These are phyloP conservation scores for Diuraphis noxia DNA, from an alignment of 1,140 invertebrate species.

Conservation along the genomic window DNA sequence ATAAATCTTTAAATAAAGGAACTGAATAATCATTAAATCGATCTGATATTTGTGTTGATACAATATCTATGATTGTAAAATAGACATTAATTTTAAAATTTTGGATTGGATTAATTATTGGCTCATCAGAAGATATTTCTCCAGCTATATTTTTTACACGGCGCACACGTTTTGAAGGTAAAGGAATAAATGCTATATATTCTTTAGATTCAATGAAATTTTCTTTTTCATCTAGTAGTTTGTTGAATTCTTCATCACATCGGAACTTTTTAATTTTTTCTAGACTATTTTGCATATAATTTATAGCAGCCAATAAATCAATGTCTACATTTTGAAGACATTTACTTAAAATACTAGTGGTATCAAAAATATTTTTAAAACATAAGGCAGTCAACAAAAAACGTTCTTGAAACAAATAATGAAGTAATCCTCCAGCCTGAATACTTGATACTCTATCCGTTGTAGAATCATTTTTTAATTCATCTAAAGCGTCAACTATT, in stretches of 20 bases:
- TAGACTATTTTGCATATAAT: background rate
- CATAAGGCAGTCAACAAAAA: too few species aligned
- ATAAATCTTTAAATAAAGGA: background rate
- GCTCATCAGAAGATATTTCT: background rate
- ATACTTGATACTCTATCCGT: background rate
- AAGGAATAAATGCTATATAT: background rate
- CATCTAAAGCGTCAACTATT: too few species aligned
- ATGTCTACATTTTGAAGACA: background rate
- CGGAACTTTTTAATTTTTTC: background rate
- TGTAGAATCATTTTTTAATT: background rate
- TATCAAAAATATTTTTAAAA: too few species aligned
- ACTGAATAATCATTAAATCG: background rate
- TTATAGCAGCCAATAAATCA: background rate
- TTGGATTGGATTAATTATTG: background rate
- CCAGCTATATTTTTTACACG: too few species aligned
- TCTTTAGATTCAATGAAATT: slow-evolving; percentile 3
- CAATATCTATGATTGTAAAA: too few species aligned
- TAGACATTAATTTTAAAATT: too few species aligned
- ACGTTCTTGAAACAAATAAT: too few species aligned
- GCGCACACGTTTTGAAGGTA: background rate
- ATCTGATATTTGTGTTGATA: too few species aligned
- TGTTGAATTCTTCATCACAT: background rate
- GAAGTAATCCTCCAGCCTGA: background rate
- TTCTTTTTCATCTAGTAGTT: background rate
- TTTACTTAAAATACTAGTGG: too few species aligned